These are phyloP conservation scores for Poeciliopsis gracilis DNA, from an alignment of 2,797 vertebrate species.

Conservation along the genomic window DNA sequence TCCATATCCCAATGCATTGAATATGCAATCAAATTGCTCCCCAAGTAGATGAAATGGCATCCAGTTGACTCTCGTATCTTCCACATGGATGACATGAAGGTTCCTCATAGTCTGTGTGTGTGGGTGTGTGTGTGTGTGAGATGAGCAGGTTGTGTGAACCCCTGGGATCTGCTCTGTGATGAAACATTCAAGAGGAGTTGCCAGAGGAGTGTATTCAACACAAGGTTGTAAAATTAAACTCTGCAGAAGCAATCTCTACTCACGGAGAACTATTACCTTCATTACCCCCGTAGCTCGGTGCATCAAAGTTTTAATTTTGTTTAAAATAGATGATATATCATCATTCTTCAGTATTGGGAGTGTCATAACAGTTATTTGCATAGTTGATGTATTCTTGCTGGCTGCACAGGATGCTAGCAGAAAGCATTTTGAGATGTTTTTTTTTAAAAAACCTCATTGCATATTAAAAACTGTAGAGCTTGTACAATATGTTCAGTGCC, in stretches of 20 bases:
- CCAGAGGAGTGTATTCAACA: constrained; percentile 72
- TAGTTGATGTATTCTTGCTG: constrained; percentile 39
- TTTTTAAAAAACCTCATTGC: constrained; percentile 14
- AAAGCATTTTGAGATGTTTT: constrained; percentile 38
- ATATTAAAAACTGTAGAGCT: constrained; percentile 28
- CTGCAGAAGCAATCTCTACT: constrained; percentile 77
- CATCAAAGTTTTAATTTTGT: constrained; percentile 73
- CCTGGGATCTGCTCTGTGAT: constrained; percentile 78
- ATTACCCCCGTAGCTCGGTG: constrained; percentile 62
- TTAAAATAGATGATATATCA: constrained; percentile 62
- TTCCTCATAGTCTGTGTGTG: constrained; percentile 53
- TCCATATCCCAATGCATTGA: constrained; percentile 69
- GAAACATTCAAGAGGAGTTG: constrained; percentile 79
- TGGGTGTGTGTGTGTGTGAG: constrained; percentile 51
- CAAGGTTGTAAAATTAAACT: constrained; percentile 76
- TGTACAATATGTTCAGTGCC: constrained; percentile 41
- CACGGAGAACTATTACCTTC: constrained; percentile 76
- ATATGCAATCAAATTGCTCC: constrained; percentile 73
- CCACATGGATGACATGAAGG: constrained; percentile 65
- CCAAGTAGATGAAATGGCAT: constrained; percentile 74
- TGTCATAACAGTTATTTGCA: constrained; percentile 58
- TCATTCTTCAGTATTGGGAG: constrained; percentile 44
- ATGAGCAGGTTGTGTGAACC: constrained; percentile 63
- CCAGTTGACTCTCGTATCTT: constrained; percentile 75
- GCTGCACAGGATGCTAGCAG: constrained; percentile 30